Conservation (phyloP, 2,888 invertebrate species). For the Marasmarcha lunaedactyla region DNA sequence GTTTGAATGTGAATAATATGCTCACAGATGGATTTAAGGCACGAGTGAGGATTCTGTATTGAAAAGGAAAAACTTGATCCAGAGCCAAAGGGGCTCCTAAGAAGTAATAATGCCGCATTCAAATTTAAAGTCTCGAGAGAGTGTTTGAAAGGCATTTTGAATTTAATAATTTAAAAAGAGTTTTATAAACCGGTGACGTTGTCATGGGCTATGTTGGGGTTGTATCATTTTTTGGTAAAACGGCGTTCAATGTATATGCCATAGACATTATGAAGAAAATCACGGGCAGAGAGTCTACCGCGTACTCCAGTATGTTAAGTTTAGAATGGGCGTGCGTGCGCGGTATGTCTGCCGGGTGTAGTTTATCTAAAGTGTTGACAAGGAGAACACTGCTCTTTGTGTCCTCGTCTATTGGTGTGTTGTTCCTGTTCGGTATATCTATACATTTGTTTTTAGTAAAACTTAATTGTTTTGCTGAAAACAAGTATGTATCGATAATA, state of each 20-base stretch:
- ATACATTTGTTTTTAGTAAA: too few species aligned
- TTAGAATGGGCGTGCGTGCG: constrained; percentile 17
- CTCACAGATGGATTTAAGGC: too few species aligned
- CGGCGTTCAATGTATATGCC: constrained; percentile 15
- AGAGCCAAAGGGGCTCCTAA: too few species aligned
- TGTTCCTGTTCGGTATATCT: constrained; percentile 6
- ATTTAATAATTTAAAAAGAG: too few species aligned
- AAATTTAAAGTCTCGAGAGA: too few species aligned
- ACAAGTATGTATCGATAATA: too few species aligned
- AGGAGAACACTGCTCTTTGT: constrained; percentile 13
- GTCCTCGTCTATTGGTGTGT: constrained; percentile 3
- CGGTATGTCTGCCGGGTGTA: constrained; percentile 12
- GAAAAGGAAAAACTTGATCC: too few species aligned
- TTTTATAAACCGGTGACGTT: constrained; percentile 8
- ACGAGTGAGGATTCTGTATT: too few species aligned
- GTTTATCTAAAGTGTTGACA: constrained; percentile 10
- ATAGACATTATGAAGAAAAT: constrained; percentile 18
- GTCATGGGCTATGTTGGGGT: constrained; percentile 3
- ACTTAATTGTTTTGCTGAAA: too few species aligned
- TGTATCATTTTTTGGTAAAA: constrained; percentile 16
- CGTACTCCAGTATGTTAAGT: constrained; percentile 18
- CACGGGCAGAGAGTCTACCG: constrained; percentile 12
- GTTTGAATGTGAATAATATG: too few species aligned
- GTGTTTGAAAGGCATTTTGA: too few species aligned
- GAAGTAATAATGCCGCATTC: too few species aligned